Evolutionary conservation across 2,888 invertebrate genomes (phyloP), one percentile per base, ranked within the genome.

Genomic region (Fragum whitleyi): DNA sequence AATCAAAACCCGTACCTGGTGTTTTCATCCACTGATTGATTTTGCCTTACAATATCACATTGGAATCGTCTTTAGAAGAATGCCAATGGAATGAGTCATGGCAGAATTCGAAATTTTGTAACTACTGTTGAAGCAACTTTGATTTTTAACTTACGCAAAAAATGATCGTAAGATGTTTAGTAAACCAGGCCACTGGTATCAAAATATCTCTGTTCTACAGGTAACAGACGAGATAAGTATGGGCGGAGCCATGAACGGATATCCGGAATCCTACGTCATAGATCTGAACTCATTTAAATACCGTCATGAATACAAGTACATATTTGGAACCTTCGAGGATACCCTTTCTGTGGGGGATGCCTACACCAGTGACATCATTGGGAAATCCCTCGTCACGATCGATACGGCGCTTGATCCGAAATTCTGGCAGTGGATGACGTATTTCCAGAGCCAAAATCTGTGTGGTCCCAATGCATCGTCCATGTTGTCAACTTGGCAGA

Each of bases 201-300:
- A n/a, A 36, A 36, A 36, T 36, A 36, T 36, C 9, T 6, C 3
- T 9, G 3, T 6, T 36, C 3, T 6, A 19, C 47, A 83, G 83
- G 83, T 83, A n/a, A 75, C 83, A 11, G 83, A 83, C 61, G 85
- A 85, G 42, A 77, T 85, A 32, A 78, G 70, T 32, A 74, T 74
- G 57, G 85, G 82, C 23, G 85, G 85, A 36, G 67, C 82, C 7
- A 16, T 82, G 51, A 61, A 74, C 26, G 85, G 85, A 14, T 85
- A 65, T 53, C 74, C 68, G 23, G 71, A 67, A 19, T 85, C 85
- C 9, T 82, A 81, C 77, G 80, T 76, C 51, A 79, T 86, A 3
- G 80, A 86, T 32, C 29, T 80, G 19, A 73, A 77, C 62, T 75
- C 81, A 14, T 86, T 73, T 51, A 81, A 86, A 76, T 86, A 83